Base-by-base conservation (phyloP, 35 echinoderm and acorn worm species). In the Lytechinus pictus region DNA sequence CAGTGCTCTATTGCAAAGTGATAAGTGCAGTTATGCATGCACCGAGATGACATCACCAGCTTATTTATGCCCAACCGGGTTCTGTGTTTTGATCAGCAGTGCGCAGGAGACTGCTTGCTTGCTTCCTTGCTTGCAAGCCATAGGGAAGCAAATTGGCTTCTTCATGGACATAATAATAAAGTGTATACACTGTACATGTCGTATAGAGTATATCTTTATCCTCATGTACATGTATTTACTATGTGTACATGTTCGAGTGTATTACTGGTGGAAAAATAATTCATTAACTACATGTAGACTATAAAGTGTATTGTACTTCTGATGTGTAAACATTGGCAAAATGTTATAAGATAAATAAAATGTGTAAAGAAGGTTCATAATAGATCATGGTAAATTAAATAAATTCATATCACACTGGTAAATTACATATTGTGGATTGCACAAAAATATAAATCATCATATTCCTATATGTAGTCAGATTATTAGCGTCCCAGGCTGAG, bases 21-120 rank as follows among this genome's bases (percentile, higher is more conserved):
- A 79, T 79, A 79, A 79, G 66, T 79, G 66, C 27, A 52, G 88
- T 90, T 90, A 90, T 90, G 88, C 88, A 90, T 54, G 52, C 88
- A 90, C 88, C 28, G 24, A 27, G 88, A 90, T 90, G 88, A 90
- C 88, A 90, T 90, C 88, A 90, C 52, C 88, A 8, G 52, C 29
- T 90, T 90, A 90, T 90, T 90, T 33, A 54, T 90, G 88, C 88
- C 88, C 52, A 14, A 90, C 29, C 52, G 28, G n/a, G 52, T 79
- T 79, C 19, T 79, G 66, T 79, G 66, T 90, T 90, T 90, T 90
- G 29, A 90, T 90, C 88, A 90, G 66, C 12, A 79, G 66, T 79
- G 66, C 66, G 66, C 66, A 79, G 66, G 24, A 79, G 66, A 24
- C 21, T 79, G 66, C 66, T 79, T n/a, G 66, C 61, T 71, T 71